Evolutionary conservation across 2,797 vertebrate genomes (phyloP).

Genomic region (Rhinophrynus dorsalis): DNA sequence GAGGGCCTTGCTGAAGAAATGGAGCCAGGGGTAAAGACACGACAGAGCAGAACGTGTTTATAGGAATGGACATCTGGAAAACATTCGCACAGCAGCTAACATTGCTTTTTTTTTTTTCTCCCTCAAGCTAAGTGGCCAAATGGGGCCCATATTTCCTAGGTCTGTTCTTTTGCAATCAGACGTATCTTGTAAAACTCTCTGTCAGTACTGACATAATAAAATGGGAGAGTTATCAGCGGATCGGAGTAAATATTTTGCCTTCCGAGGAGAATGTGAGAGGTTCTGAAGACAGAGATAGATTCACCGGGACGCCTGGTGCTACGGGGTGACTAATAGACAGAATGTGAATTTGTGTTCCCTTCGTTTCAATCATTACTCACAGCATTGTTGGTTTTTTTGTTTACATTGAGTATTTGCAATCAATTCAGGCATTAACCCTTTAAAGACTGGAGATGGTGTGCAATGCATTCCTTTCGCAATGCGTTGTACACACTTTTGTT

Average conservation of each 20-base stretch:
- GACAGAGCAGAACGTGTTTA: constrained; percentile 61
- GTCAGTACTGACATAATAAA: constrained; percentile 59
- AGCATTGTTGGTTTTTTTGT: not conserved
- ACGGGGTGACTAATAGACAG: not conserved
- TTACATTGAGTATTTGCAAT: not conserved
- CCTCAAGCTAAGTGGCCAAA: constrained; percentile 55
- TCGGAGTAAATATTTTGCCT: constrained; percentile 52
- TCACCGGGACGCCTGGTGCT: constrained; percentile 3
- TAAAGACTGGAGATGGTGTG: no score
- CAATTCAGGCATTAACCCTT: constrained; percentile 11
- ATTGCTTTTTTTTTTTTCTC: constrained; percentile 47
- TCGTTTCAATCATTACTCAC: constrained; percentile 1
- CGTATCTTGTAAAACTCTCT: constrained; percentile 54
- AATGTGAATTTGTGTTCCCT: constrained; percentile 7
- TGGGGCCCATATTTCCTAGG: constrained; percentile 57
- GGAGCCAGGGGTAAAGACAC: constrained; percentile 58
- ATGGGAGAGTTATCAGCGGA: constrained; percentile 57
- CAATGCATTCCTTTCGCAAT: no score
- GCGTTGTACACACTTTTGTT: no score
- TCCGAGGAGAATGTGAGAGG: constrained; percentile 40
- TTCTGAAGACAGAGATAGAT: not conserved
- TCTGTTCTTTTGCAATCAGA: constrained; percentile 55
- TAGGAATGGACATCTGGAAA: constrained; percentile 71
- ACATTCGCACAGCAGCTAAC: constrained; percentile 64
- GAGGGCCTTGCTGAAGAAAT: constrained; percentile 57